These are phyloP conservation scores for Tachina lurida DNA, from an alignment of 2,888 invertebrate species.

Conservation along the genomic window DNA sequence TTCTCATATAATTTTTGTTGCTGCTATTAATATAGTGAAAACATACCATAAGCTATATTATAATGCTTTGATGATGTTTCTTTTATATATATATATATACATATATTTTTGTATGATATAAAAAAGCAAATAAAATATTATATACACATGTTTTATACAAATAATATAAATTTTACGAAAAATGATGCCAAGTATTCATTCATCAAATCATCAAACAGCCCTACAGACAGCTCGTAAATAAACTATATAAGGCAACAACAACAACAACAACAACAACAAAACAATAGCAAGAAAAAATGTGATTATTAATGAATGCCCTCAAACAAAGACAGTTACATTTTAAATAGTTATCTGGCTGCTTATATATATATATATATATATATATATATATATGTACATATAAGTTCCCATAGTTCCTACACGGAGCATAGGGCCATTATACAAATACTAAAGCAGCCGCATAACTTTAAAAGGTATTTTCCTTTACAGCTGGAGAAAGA, in stretches of 20 bases:
- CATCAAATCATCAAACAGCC: constrained; percentile 37
- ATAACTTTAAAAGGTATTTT: not conserved
- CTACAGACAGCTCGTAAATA: constrained; percentile 4
- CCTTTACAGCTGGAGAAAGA: not conserved
- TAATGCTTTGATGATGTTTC: constrained; percentile 47
- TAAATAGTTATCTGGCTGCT: not conserved
- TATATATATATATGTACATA: no score
- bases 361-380: no score
- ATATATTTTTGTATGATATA: not conserved
- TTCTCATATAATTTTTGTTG: not conserved
- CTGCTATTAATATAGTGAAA: constrained; percentile 9
- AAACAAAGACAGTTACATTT: not conserved
- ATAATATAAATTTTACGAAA: constrained; percentile 9
- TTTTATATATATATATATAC: constrained; percentile 2
- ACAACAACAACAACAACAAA: not conserved
- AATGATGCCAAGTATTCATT: constrained; percentile 45
- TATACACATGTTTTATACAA: not conserved
- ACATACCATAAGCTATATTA: constrained; percentile 36
- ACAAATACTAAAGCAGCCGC: not conserved
- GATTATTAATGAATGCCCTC: constrained; percentile 43
- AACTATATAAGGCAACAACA: constrained; percentile 1
- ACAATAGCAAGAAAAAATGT: not conserved
- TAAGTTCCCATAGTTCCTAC: no score
- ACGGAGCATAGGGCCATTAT: no score
- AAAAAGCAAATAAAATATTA: not conserved